Base-by-base conservation (phyloP, 1,140 invertebrate species). In the Papilio polytes region DNA sequence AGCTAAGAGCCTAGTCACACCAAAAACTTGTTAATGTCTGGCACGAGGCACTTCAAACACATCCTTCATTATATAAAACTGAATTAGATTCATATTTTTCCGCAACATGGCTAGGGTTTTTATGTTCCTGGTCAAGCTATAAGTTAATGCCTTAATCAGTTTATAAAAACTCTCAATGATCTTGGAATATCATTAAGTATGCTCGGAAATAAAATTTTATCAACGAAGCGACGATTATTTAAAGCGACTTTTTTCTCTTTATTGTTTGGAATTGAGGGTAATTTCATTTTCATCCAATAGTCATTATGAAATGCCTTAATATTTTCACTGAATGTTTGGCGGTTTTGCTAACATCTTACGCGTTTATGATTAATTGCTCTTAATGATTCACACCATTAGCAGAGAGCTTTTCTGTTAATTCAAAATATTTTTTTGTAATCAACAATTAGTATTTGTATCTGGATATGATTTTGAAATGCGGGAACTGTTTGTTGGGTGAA, bases 331-430 rank as follows among this genome's bases (percentile, higher is more conserved):
- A 70, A 70, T 70, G 13, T 88, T 88, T 77, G 51, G 78, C 44
- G 73, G 48, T 87, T 84, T 84, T 80, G 26, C 12, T 70, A 31
- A 31, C 63, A 70, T 70, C 26, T 70, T 70, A 84, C 83, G 85
- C 84, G 85, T 81, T 88, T 88, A 91, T 93, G 91, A 93, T 93
- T 93, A 94, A 92, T 94, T 88, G 87, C 89, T 83, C 77, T 85
- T 94, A 93, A 94, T 93, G 92, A 90, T 89, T 84, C 51, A 81
- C 85, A 77, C 86, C 92, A 93, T 94, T 94, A 92, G 91, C 80
- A 83, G 78, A 53, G 44, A 85, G 77, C 83, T 89, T 93, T 87
- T 90, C 90, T 90, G 86, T 86, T 88, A 89, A 90, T 74, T 74
- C 13, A 22, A 74, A 26, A 22, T 48, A 48, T 51, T 74, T 74